These are phyloP conservation scores for Macropodus opercularis DNA, from an alignment of 2,797 vertebrate species.

Conservation along the genomic window DNA sequence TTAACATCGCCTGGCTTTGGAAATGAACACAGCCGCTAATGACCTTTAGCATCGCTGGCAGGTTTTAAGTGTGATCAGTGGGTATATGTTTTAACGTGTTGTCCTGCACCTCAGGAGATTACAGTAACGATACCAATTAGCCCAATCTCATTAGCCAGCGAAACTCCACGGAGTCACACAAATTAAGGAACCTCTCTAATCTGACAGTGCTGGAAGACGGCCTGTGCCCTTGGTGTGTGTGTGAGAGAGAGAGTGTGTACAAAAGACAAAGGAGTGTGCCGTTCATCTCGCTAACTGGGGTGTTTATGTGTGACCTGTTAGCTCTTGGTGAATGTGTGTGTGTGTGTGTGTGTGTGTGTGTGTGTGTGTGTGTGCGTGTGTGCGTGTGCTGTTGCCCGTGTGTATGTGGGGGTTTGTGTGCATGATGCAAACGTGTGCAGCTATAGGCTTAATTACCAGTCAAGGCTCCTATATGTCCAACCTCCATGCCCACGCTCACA, in stretches of 20 bases:
- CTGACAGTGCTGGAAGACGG: slow-evolving; percentile 71
- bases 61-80: slow-evolving; percentile 80
- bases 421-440: slow-evolving; percentile 58
- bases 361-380: neutral
- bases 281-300: slow-evolving; percentile 57
- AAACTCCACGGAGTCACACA: slow-evolving; percentile 79
- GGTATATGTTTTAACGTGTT: slow-evolving; percentile 79
- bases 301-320: slow-evolving; percentile 61
- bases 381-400: neutral
- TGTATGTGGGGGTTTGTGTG: slow-evolving; percentile 23
- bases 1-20: slow-evolving; percentile 68
- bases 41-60: slow-evolving; percentile 82
- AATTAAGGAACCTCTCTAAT: slow-evolving; percentile 77
- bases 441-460: slow-evolving; percentile 79
- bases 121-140: slow-evolving; percentile 86
- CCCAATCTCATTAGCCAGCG: slow-evolving; percentile 83
- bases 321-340: slow-evolving; percentile 11
- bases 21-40: slow-evolving; percentile 78
- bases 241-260: slow-evolving; percentile 24
- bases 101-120: slow-evolving; percentile 81
- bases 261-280: slow-evolving; percentile 53
- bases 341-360: slow-evolving; percentile 19
- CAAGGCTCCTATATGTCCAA: slow-evolving; percentile 66
- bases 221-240: slow-evolving; percentile 34
- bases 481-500: slow-evolving; percentile 22